A percentile compares a stretch with the other conserved stretches of the same genome.
Evolutionary conservation across 2,888 invertebrate species (phyloP).

Genomic region (Heliconius sara): DNA sequence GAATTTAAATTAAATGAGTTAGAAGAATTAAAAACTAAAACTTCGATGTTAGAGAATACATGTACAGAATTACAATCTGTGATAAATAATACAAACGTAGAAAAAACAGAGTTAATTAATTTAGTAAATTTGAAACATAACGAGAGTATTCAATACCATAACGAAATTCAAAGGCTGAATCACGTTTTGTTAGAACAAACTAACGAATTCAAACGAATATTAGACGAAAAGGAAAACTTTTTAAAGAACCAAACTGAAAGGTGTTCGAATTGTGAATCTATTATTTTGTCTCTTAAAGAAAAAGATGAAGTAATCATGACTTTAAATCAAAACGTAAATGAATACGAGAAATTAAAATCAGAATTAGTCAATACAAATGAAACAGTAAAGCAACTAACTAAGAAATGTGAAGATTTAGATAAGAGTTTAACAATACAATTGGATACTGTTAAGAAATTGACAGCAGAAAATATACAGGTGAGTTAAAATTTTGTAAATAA

Average conservation of each 20-base stretch:
- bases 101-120: slow-evolving; percentile 88
- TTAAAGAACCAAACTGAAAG: slow-evolving; percentile 53
- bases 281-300: slow-evolving; percentile 64
- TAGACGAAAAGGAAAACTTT: slow-evolving; percentile 65
- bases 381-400: slow-evolving; percentile 84
- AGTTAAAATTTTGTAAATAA: slow-evolving; percentile 27
- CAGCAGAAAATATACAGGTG: slow-evolving; percentile 85
- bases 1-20: slow-evolving; percentile 60
- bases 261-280: slow-evolving; percentile 66
- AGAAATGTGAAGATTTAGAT: slow-evolving; percentile 88
- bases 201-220: slow-evolving; percentile 65
- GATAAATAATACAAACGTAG: slow-evolving; percentile 67
- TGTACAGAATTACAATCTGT: slow-evolving; percentile 62
- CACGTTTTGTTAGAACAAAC: slow-evolving; percentile 83
- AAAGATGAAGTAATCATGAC: slow-evolving; percentile 70
- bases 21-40: slow-evolving; percentile 57
- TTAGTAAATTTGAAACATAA: slow-evolving; percentile 92
- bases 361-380: slow-evolving; percentile 83
- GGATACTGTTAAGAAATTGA: slow-evolving; percentile 85
- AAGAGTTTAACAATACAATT: slow-evolving; percentile 88
- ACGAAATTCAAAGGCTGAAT: slow-evolving; percentile 91
- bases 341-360: slow-evolving; percentile 66
- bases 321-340: slow-evolving; percentile 62
- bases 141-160: slow-evolving; percentile 92
- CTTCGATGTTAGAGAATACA: slow-evolving; percentile 58